Evolutionary conservation across 2,888 invertebrate genomes (phyloP), one percentile per base, ranked within the genome.

Genomic region (Nomada flava): DNA sequence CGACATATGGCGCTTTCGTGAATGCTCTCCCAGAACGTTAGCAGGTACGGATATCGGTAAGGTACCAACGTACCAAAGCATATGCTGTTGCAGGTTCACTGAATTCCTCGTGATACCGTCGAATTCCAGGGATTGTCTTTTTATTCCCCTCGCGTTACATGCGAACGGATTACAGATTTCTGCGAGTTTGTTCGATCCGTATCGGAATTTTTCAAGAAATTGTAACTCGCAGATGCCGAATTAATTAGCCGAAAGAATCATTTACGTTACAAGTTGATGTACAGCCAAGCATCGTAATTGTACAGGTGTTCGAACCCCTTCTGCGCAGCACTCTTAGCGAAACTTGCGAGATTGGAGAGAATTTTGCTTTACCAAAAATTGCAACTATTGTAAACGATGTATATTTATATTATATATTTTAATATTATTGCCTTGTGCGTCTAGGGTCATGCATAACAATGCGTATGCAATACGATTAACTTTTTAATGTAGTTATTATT

Each of bases 51-150:
- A 76, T 83, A 82, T 86, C 79, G 67, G 55, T 62, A 73, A 73
- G 55, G 70, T 74, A 52, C 73, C 77, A 89, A 89, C 89, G 89
- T 89, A 89, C 53, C 57, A 57, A 69, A 74, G 79, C 89, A 89
- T 89, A 89, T 89, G 89, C 74, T 72, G 78, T 75, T 76, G 79
- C 88, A 88, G 88, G 88, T 88, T 88, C 79, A 68, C 78, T 57
- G 79, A 76, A 88, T 88, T 78, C 79, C 73, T 73, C 55, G 18
- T 26, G 57, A 47, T 57, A 36, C 71, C 64, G 23, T 65, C 42
- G 64, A 79, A 85, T 79, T 78, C 67, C 57, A 63, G 26, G 18
- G 52, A 44, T 29, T 18, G 36, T 50, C 50, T 50, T n/a, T 23
- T 52, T 47, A 42, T 26, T n/a, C 36, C 36, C 36, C 36, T 69